Percentiles rank a stretch among this genome's conserved stretches.
Conservation (phyloP, 2,888 invertebrate species). For the Drosophila algonquin region DNA sequence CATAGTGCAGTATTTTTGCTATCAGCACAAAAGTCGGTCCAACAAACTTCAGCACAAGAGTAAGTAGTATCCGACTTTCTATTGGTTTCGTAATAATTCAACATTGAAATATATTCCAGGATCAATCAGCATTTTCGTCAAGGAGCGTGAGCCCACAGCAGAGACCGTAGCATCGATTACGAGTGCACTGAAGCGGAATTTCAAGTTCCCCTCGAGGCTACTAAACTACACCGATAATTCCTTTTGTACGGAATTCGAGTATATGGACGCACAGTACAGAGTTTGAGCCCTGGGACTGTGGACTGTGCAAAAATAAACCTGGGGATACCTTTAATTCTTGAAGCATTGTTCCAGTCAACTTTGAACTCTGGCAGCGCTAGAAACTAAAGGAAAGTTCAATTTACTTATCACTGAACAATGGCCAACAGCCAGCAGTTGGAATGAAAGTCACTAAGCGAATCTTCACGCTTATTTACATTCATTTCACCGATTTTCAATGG, state of each 20-base stretch:
- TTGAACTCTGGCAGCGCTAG: slow-evolving; percentile 11
- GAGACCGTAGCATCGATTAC: neutral
- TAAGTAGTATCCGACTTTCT: neutral
- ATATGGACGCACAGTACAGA: neutral
- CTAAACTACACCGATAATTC: slow-evolving; percentile 13
- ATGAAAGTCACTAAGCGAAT: slow-evolving; percentile 69
- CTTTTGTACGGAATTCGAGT: slow-evolving; percentile 14
- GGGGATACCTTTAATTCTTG: slow-evolving; percentile 4
- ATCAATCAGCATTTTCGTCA: slow-evolving; percentile 20
- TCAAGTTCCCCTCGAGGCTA: slow-evolving; percentile 18
- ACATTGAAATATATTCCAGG: neutral
- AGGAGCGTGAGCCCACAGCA: neutral
- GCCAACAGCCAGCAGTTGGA: slow-evolving; percentile 42
- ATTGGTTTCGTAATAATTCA: neutral
- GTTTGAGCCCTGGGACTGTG: slow-evolving; percentile 3
- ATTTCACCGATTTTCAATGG: slow-evolving; percentile 62
- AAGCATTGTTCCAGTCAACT: slow-evolving; percentile 1
- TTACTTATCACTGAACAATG: slow-evolving; percentile 74
- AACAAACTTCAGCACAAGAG: slow-evolving; percentile 12
- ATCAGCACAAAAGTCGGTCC: neutral
- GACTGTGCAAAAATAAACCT: neutral
- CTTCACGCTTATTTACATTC: slow-evolving; percentile 78
- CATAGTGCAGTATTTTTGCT: slow-evolving; percentile 28
- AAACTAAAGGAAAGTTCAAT: slow-evolving; percentile 62
- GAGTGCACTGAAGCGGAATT: slow-evolving; percentile 9